These are phyloP conservation scores for Leptodactylus fallax DNA, from an alignment of 2,797 vertebrate genomes.

Conservation along the genomic window DNA sequence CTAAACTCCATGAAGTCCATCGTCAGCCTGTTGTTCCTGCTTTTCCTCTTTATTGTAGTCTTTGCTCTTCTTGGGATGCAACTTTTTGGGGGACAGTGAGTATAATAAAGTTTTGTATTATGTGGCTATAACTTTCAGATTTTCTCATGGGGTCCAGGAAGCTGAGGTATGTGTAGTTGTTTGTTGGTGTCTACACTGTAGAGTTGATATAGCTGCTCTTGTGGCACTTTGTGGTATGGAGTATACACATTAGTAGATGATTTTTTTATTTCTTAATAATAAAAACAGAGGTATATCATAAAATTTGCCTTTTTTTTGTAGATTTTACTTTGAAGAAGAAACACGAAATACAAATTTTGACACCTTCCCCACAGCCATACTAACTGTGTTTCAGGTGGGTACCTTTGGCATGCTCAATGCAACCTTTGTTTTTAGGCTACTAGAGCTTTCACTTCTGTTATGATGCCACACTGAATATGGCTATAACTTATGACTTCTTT, in stretches of 20 bases:
- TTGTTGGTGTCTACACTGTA: neutral
- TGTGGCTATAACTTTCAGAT: no score
- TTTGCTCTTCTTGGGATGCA: slow-evolving; percentile 97
- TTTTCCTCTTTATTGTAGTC: slow-evolving; percentile 97
- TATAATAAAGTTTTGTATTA: slow-evolving; percentile 62
- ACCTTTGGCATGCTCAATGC: neutral
- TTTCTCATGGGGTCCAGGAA: neutral
- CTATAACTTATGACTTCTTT: neutral
- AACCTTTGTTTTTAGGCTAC: neutral
- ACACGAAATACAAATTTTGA: slow-evolving; percentile 97
- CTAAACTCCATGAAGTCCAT: slow-evolving; percentile 99
- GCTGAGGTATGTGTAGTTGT: neutral
- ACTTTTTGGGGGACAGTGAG: slow-evolving; percentile 96
- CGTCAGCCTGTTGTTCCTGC: slow-evolving; percentile 94
- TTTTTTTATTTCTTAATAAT: neutral
- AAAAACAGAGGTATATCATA: neutral
- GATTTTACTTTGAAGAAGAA: slow-evolving; percentile 95
- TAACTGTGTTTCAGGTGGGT: slow-evolving; percentile 93
- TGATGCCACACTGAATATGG: neutral
- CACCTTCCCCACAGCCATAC: slow-evolving; percentile 95
- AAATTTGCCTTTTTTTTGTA: slow-evolving; percentile 64
- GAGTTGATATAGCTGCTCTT: neutral
- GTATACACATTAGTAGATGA: neutral
- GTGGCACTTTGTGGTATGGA: no score
- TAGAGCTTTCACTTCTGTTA: neutral